A percentile compares a stretch with the other conserved stretches of the same genome.
These are phyloP conservation scores for Amphiprion clarkii DNA, from an alignment of 2,797 vertebrate species.

Conservation along the genomic window DNA sequence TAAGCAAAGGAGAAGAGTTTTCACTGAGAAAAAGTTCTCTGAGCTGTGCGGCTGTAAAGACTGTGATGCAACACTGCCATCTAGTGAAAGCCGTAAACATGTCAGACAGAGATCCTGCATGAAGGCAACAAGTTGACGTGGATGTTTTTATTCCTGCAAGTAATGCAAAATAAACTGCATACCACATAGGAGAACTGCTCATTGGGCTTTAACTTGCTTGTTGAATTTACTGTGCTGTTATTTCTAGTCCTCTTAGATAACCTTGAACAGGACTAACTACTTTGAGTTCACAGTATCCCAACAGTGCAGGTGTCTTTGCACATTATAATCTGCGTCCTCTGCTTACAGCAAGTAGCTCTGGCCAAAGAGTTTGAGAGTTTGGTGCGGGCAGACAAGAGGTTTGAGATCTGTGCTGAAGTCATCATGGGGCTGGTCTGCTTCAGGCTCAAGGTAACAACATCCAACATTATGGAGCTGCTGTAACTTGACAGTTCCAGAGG, in stretches of 20 bases:
- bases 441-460: slow-evolving; percentile 91
- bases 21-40: background rate
- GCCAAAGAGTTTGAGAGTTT: slow-evolving; percentile 92
- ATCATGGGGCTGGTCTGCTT: slow-evolving; percentile 96
- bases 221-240: background rate
- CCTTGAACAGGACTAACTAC: too few species aligned
- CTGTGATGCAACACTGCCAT: slow-evolving; percentile 53
- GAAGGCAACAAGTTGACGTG: background rate
- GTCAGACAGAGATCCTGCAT: background rate
- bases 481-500: background rate
- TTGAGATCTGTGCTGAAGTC: slow-evolving; percentile 93
- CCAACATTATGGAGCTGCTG: background rate
- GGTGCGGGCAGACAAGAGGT: slow-evolving; percentile 90
- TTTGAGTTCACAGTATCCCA: background rate
- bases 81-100: slow-evolving; percentile 50
- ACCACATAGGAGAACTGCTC: background rate
- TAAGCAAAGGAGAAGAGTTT: background rate
- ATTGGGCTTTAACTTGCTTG: background rate
- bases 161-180: background rate
- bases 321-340: slow-evolving; percentile 4
- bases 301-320: background rate
- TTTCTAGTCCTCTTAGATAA: background rate
- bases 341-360: slow-evolving; percentile 89
- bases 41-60: background rate
- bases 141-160: background rate